Base-by-base conservation (phyloP, 2,797 vertebrate species). In the Pipistrellus pygmaeus region DNA sequence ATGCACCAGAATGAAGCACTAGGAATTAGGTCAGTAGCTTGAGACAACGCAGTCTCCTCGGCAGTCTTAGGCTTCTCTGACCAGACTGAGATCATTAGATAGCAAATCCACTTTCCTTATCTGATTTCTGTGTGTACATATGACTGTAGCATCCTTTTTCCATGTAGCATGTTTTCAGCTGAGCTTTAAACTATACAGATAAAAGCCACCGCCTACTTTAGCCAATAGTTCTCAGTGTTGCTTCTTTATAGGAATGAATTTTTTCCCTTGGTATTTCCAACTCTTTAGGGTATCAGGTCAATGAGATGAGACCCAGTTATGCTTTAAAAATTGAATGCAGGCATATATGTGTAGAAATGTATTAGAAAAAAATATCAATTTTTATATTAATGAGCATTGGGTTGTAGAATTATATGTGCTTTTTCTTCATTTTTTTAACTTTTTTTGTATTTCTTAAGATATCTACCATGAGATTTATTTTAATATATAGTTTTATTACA, bases 11-110 rank as follows among this genome's bases (percentile, higher is more conserved):
- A 53, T 9, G 30, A 85, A 80, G 35, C 3, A 1, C 55, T 44
- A 68, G 88, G 46, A 84, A 92, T 85, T 83, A 94, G 94, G 96
- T 91, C 95, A 84, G 66, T 82, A 77, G 44, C 35, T 57, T 51
- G 73, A 94, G 87, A 76, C 7, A 64, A 4, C 30, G 4, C 83
- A 62, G 77, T 8, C 78, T 87, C 21, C 6, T 32, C 57, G 41
- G 82, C 82, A 27, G 14, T 55, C 44, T 53, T 80, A 25, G 51
- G 18, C 27, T 73, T 71, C 80, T 21, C 53, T 84, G n/a, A 85
- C 51, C 71, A 3, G 1, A 38, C 8, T 55, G 38, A 41, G 38
- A 41, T 41, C 38, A 41, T 41, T 41, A 41, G 38, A 41, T 41
- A 41, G 38, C 38, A 41, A 41, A 41, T 41, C 6, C 38, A 41